These are phyloP conservation scores for Bhutanitis thaidina DNA, from an alignment of 2,888 invertebrate genomes.

Conservation along the genomic window DNA sequence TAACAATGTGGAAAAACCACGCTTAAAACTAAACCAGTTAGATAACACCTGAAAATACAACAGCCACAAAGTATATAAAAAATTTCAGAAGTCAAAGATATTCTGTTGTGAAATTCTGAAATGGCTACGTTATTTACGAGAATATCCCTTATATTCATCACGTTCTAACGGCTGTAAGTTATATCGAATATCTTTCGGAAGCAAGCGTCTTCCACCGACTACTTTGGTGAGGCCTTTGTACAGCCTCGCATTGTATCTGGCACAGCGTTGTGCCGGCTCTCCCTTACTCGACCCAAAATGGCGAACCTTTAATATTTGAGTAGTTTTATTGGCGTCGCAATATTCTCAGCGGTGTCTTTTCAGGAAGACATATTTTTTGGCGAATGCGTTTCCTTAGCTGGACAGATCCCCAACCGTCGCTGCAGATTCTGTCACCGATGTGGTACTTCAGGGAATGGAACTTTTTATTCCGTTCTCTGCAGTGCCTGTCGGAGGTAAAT, in stretches of 20 bases:
- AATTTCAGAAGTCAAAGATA: no score
- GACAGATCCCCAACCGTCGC: no score
- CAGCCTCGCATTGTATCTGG: constrained; percentile 8
- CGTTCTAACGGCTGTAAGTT: constrained; percentile 11
- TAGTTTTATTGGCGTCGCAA: neutral
- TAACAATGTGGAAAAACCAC: no score
- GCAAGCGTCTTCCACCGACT: constrained; percentile 15
- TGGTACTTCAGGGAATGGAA: no score
- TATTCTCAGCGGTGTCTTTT: neutral
- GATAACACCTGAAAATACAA: no score
- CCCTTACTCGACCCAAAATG: neutral
- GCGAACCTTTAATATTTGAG: neutral
- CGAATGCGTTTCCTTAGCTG: no score
- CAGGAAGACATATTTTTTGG: no score
- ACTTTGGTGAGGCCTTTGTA: constrained; percentile 12
- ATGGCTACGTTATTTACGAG: constrained; percentile 1
- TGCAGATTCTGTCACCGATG: no score
- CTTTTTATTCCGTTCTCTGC: no score
- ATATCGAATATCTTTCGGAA: constrained; percentile 19
- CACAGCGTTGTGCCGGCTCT: neutral
- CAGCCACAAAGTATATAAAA: no score
- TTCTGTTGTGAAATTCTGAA: neutral
- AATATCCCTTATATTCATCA: constrained; percentile 7
- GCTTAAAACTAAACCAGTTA: no score
- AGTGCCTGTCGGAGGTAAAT: no score